Evolutionary conservation across 2,888 invertebrate species (phyloP).

Genomic region (Bombyx huttoni): DNA sequence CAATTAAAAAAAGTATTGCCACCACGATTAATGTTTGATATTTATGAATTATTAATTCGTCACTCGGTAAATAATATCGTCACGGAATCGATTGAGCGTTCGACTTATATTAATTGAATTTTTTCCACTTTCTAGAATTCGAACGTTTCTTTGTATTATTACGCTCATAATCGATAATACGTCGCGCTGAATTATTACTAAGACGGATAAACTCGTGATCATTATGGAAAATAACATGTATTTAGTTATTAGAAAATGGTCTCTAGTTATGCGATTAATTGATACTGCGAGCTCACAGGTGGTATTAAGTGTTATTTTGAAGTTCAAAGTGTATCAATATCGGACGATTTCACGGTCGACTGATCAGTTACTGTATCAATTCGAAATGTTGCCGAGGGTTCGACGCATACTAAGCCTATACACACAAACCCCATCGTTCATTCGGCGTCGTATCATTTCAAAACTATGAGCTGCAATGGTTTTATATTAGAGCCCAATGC

Average conservation of each 20-base stretch:
- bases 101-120: neutral
- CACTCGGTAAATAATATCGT: conserved; percentile 7
- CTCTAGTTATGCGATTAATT: neutral
- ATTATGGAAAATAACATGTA: neutral
- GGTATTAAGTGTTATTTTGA: neutral
- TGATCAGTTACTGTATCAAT: too few species aligned
- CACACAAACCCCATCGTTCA: too few species aligned
- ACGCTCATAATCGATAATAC: neutral
- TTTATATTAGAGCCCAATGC: too few species aligned
- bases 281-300: neutral
- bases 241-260: neutral
- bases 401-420: too few species aligned
- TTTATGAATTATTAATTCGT: conserved; percentile 14
- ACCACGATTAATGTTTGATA: conserved; percentile 25
- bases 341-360: too few species aligned
- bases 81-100: conserved; percentile 2
- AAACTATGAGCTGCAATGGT: too few species aligned
- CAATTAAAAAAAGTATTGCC: conserved; percentile 25
- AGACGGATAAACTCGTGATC: neutral
- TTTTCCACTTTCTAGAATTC: conserved; percentile 5
- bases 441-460: too few species aligned
- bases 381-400: too few species aligned
- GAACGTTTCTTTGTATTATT: neutral
- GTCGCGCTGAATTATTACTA: neutral
- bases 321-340: too few species aligned